Percentiles rank a stretch among this genome's conserved stretches.
Conservation (phyloP, 2,113 vertebrate species). For the Equus przewalskii region DNA sequence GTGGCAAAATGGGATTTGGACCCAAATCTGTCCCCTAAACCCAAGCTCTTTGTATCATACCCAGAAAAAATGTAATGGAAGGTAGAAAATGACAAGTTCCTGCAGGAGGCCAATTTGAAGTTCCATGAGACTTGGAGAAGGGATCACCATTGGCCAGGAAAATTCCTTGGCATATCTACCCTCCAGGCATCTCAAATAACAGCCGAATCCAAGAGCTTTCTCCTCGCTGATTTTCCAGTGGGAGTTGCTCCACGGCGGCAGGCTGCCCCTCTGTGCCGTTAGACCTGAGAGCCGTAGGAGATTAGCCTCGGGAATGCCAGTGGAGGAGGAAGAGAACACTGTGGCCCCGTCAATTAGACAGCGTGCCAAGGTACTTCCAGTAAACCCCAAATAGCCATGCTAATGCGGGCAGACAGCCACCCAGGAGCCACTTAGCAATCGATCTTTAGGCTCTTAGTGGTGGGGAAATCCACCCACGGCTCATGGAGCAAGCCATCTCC, state of each 20-base stretch:
- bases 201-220: not conserved
- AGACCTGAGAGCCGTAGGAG: not conserved
- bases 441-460: not conserved
- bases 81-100: not conserved
- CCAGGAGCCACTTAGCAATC: not conserved
- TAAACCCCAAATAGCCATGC: constrained; percentile 43
- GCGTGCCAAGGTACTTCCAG: not conserved
- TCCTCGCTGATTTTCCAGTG: not conserved
- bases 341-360: not conserved
- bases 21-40: not conserved
- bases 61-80: not conserved
- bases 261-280: not conserved
- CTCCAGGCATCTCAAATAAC: not conserved
- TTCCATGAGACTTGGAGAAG: not conserved
- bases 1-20: not conserved
- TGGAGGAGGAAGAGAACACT: not conserved
- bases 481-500: not conserved
- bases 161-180: not conserved
- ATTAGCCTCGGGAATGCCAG: not conserved
- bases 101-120: not conserved
- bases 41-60: not conserved
- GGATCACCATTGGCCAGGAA: not conserved
- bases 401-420: not conserved
- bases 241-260: not conserved
- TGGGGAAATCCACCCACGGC: not conserved